phyloP scores from a whole-genome alignment of 2,113 vertebrate genomes.

The Ahaetulla prasina region DNA sequence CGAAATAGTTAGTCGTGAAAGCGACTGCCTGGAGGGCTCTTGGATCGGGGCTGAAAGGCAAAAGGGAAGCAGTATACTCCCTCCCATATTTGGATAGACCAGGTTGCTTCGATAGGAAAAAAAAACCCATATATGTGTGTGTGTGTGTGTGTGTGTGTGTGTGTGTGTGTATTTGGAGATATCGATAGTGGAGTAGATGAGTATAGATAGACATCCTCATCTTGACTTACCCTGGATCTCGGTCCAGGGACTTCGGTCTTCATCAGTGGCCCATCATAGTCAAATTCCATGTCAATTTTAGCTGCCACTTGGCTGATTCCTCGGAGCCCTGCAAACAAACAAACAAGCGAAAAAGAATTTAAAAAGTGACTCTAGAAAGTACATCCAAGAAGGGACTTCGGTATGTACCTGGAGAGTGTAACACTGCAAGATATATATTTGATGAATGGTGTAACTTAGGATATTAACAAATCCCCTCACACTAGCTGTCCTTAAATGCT shows the following conservation, averaged over 20 bases:
- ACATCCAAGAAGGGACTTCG: background rate
- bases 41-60: no score
- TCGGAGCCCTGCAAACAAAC: constrained; percentile 72
- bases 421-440: background rate
- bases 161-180: no score
- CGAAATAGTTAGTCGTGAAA: no score
- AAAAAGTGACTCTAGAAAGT: background rate
- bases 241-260: constrained; percentile 94
- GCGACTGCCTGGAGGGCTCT: no score
- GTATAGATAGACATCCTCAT: background rate
- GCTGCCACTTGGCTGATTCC: constrained; percentile 86
- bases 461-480: background rate
- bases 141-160: no score
- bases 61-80: no score
- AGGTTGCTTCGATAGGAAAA: no score
- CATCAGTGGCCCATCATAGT: constrained; percentile 93
- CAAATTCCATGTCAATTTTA: constrained; percentile 85
- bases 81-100: no score
- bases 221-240: constrained; percentile 76
- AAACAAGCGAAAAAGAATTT: constrained; percentile 1
- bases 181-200: background rate
- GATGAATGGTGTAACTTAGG: background rate
- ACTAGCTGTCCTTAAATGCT: background rate
- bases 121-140: no score
- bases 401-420: background rate